phyloP scores from a whole-genome alignment of 2,888 invertebrate genomes.

The Steinernema hermaphroditum region DNA sequence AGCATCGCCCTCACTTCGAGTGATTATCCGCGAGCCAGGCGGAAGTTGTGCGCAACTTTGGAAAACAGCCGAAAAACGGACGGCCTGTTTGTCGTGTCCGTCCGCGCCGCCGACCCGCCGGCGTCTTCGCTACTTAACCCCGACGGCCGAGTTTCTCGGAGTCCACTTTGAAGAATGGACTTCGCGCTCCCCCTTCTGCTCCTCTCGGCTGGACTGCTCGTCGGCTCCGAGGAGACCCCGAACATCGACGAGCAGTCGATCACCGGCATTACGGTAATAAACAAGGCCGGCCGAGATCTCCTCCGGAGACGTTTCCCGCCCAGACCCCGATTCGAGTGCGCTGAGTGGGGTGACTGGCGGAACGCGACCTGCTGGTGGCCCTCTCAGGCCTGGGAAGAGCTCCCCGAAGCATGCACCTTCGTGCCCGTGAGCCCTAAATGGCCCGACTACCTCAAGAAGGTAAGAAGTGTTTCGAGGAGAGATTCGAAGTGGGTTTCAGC shows the following conservation, averaged over 20 bases:
- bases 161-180: not conserved
- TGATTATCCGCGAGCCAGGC: slow-evolving; percentile 12
- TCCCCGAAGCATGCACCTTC: slow-evolving; percentile 32
- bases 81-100: slow-evolving; percentile 7
- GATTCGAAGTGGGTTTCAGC: slow-evolving; percentile 17
- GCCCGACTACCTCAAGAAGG: slow-evolving; percentile 30
- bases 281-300: not conserved
- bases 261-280: not conserved
- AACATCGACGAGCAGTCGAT: not conserved
- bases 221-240: not conserved
- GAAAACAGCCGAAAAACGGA: slow-evolving; percentile 23
- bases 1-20: not conserved
- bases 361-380: slow-evolving; percentile 37
- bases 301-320: not conserved
- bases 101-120: not conserved
- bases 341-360: slow-evolving; percentile 33
- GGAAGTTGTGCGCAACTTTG: slow-evolving; percentile 15
- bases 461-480: slow-evolving; percentile 1
- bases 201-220: not conserved
- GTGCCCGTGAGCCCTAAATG: slow-evolving; percentile 11
- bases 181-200: not conserved
- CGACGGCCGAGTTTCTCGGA: not conserved
- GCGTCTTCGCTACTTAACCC: not conserved
- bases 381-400: slow-evolving; percentile 12
- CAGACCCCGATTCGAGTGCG: not conserved